Conservation (phyloP, 2,797 vertebrate genomes). For the Tiaroga cobitis region DNA sequence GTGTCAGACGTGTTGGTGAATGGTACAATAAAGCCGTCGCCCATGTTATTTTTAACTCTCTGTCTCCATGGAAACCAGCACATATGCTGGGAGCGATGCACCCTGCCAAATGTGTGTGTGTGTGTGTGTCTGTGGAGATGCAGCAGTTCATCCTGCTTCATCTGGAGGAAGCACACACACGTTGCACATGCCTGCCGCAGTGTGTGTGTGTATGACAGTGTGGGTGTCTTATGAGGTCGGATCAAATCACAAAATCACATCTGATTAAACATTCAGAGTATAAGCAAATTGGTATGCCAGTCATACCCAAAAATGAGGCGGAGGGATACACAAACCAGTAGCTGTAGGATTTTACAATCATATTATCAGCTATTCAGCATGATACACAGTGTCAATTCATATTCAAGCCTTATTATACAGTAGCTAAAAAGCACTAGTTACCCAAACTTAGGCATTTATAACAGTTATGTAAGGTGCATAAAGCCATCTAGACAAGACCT, state of each 20-base stretch:
- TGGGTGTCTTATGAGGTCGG: constrained; percentile 47
- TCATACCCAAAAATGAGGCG: neutral
- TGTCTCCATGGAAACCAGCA: constrained; percentile 84
- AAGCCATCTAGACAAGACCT: constrained; percentile 1
- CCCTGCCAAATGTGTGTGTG: constrained; percentile 67
- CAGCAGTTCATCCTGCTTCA: constrained; percentile 53
- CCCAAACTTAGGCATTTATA: neutral
- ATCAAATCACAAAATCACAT: constrained; percentile 22
- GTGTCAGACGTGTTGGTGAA: constrained; percentile 76
- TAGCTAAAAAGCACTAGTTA: neutral
- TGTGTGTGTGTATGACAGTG: constrained; percentile 33
- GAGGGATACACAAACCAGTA: neutral
- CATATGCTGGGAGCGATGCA: constrained; percentile 75
- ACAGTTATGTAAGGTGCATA: neutral
- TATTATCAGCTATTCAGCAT: neutral
- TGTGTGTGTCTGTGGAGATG: constrained; percentile 49
- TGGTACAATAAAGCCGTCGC: constrained; percentile 81
- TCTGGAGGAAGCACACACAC: constrained; percentile 45
- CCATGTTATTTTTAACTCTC: constrained; percentile 85
- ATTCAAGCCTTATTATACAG: neutral
- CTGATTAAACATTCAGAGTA: constrained; percentile 23
- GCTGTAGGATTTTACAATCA: neutral
- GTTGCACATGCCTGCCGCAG: constrained; percentile 39
- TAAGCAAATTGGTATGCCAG: neutral
- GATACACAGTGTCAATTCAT: neutral